phyloP scores from a whole-genome alignment of 1,140 invertebrate species.

The Eciton burchellii region DNA sequence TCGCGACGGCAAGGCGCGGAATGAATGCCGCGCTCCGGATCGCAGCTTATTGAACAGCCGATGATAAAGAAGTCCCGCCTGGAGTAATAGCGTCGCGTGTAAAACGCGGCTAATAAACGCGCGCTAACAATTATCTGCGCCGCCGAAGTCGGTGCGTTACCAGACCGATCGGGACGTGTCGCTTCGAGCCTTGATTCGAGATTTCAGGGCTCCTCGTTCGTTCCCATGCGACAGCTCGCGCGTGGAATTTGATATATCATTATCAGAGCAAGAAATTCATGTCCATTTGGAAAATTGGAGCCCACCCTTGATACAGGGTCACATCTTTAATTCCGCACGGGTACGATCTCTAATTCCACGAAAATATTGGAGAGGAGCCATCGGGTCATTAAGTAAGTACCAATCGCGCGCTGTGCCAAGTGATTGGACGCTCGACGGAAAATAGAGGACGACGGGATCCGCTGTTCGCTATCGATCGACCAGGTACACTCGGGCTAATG shows the following conservation, averaged over 20 bases:
- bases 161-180: too few relatives aligned
- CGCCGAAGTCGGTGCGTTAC: too few relatives aligned
- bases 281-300: neutral
- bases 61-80: neutral
- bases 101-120: neutral
- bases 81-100: neutral
- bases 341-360: conserved; percentile 41
- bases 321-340: conserved; percentile 1
- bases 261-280: neutral
- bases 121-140: neutral
- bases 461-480: conserved; percentile 53
- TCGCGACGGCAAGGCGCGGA: neutral
- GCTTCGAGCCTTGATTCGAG: too few relatives aligned
- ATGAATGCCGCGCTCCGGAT: neutral
- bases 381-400: conserved; percentile 53
- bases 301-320: neutral
- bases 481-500: conserved; percentile 54
- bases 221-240: too few relatives aligned
- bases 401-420: conserved; percentile 49
- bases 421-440: conserved; percentile 46
- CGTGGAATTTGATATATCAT: neutral
- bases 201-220: too few relatives aligned
- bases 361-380: conserved; percentile 57
- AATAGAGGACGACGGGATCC: conserved; percentile 43
- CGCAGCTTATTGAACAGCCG: neutral